Evolutionary conservation across 2,888 invertebrate species (phyloP), one percentile per base, ranked within the genome.

Genomic region (Apamea monoglypha): DNA sequence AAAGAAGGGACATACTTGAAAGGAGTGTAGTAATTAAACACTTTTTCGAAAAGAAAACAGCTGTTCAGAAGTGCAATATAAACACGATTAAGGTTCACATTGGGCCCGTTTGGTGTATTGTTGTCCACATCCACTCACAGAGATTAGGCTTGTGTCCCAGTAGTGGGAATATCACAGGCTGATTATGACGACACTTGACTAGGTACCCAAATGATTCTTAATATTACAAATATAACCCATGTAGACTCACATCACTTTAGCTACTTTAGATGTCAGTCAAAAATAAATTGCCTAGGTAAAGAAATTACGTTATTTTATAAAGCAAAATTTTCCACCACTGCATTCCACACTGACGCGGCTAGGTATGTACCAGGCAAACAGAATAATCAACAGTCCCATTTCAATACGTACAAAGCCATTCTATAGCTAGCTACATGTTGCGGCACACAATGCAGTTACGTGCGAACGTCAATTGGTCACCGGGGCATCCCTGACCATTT

Each of bases 391-490:
- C 69, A 66, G 29, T 83, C 59, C 69, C 21, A 81, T 81, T 82
- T 81, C 81, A 81, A 80, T 76, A 72, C 63, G 66, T 61, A 74
- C 69, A 59, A 25, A 67, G 66, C 44, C 32, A 78, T 78, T 85
- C 73, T 78, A 76, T 73, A 78, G 67, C 76, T 56, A 59, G 53
- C 64, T 70, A 61, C 71, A 59, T 80, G 61, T 47, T 74, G 78
- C 63, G 16, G 40, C 14, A 64, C 53, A 73, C 74, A 80, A 80
- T 87, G 83, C 87, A 85, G 70, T 82, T 68, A 74, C 67, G 68
- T 80, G 85, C 29, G 40, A 44, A 67, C 70, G 76, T 67, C 77
- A 82, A 89, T 87, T 76, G 85, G 74, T 72, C 85, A 72, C 72
- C 29, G 44, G 85, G 82, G 85, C 44, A 73, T 73, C 32, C 64